A percentile compares a stretch with the other conserved stretches of the same genome.
Conservation (phyloP, 2,888 invertebrate species). For the Stenichneumon culpator region DNA sequence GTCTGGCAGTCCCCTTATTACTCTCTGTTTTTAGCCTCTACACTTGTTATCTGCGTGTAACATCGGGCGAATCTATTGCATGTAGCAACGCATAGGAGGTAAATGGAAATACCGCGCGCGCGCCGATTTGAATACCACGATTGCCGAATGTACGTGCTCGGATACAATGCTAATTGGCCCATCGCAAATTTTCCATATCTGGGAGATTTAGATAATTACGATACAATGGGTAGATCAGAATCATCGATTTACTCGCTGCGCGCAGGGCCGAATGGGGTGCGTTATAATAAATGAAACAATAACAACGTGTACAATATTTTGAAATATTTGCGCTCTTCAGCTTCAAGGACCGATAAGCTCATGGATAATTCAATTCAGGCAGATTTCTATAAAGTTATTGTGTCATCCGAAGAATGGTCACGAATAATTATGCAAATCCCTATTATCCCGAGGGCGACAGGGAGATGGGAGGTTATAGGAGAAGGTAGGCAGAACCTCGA, state of each 20-base stretch:
- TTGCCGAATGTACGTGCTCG: constrained; percentile 12
- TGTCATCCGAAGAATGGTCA: constrained; percentile 63
- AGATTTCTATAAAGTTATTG: constrained; percentile 65
- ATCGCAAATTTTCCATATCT: constrained; percentile 41
- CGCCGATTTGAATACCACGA: constrained; percentile 43
- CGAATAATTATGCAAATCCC: constrained; percentile 66
- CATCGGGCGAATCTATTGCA: neutral
- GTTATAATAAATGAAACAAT: neutral
- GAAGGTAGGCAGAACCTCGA: constrained; percentile 9
- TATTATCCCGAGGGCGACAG: constrained; percentile 50
- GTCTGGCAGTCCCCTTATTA: constrained; percentile 13
- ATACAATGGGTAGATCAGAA: neutral
- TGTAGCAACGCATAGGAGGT: constrained; percentile 11
- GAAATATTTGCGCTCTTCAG: constrained; percentile 9
- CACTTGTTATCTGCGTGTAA: neutral
- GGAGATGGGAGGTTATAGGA: constrained; percentile 17
- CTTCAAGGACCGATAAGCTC: constrained; percentile 14
- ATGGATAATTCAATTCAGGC: constrained; percentile 54
- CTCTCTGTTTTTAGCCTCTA: neutral
- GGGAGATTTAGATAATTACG: neutral
- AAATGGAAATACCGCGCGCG: constrained; percentile 46
- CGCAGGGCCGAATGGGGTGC: neutral
- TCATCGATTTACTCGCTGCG: neutral
- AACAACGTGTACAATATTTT: constrained; percentile 2
- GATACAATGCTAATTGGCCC: constrained; percentile 43